Evolutionary conservation across 2,888 invertebrate genomes (phyloP), one percentile per base, ranked within the genome.

Genomic region (Drosophila conformis): DNA sequence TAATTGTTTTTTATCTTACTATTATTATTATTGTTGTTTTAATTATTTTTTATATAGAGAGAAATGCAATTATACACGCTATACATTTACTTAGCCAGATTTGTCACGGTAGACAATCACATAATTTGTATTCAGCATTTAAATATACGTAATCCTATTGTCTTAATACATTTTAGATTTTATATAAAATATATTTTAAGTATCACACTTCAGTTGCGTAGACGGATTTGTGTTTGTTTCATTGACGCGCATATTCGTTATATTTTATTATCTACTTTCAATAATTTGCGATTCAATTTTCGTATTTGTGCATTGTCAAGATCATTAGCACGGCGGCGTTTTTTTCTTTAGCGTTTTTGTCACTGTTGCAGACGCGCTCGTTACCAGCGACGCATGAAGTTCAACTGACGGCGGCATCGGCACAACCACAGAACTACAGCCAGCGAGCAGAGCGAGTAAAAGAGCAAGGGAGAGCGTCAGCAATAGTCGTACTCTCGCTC

Each of bases 341-440:
- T 21, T 25, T 27, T 40, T 11, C n/a, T 48, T 36, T 6, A 21
- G 57, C 33, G 38, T 7, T 61, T 54, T 61, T 52, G 53, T 69
- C 68, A 69, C 72, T 61, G 76, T 56, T 68, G 36, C 59, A 66
- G 60, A 58, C 73, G 61, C 82, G 76, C 71, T 53, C 74, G 66
- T 64, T 73, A 57, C 53, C 73, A 76, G 72, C 89, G 89, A 78
- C 84, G 83, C 89, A 78, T 83, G 73, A 86, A 84, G 76, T 81
- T 80, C 69, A 81, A 84, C 89, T 84, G 73, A 88, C 61, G 56
- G 42, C 51, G 29, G 52, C 68, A 51, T 27, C 64, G 52, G 31
- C 69, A 61, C 25, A 49, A 42, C 66, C 25, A 51, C 80, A 68
- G 67, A 62, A 68, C 64, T 25, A n/a, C 49, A 49, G 51, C 51